phyloP scores from a whole-genome alignment of 1,140 invertebrate species.

The Mycetomoellerius zeteki region DNA sequence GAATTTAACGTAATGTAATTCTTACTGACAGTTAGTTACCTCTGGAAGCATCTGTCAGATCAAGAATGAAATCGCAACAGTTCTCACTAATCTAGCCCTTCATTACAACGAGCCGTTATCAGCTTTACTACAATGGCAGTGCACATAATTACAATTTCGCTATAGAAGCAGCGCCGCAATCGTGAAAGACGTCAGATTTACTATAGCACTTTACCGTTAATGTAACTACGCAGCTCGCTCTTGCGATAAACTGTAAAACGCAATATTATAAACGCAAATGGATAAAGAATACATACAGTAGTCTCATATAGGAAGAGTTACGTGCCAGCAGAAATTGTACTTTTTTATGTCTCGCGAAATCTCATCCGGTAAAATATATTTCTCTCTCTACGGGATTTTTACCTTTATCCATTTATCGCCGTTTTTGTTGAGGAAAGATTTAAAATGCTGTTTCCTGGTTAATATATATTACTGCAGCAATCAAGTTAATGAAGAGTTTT shows the following conservation, averaged over 20 bases:
- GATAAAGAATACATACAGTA: background rate
- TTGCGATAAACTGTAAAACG: constrained; percentile 10
- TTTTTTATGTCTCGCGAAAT: constrained; percentile 26
- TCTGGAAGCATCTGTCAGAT: background rate
- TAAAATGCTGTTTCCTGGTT: background rate
- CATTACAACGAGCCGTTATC: constrained; percentile 35
- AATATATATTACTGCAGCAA: background rate
- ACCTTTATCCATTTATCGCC: background rate
- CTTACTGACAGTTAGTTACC: constrained; percentile 5
- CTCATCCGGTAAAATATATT: constrained; percentile 5
- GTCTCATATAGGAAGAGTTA: constrained; percentile 6
- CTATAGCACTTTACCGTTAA: background rate
- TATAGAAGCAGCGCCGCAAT: background rate
- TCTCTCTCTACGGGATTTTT: constrained; percentile 10
- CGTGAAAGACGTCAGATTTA: constrained; percentile 39
- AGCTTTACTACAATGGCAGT: constrained; percentile 23
- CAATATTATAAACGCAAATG: constrained; percentile 29
- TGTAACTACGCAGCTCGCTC: background rate
- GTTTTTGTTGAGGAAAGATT: background rate
- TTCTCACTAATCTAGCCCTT: constrained; percentile 45
- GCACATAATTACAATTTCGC: constrained; percentile 48
- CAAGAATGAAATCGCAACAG: constrained; percentile 41
- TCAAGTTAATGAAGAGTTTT: background rate
- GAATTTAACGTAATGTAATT: background rate
- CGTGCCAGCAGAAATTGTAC: constrained; percentile 3